phyloP scores from a whole-genome alignment of 2,888 invertebrate species.

The Euplexia lucipara region DNA sequence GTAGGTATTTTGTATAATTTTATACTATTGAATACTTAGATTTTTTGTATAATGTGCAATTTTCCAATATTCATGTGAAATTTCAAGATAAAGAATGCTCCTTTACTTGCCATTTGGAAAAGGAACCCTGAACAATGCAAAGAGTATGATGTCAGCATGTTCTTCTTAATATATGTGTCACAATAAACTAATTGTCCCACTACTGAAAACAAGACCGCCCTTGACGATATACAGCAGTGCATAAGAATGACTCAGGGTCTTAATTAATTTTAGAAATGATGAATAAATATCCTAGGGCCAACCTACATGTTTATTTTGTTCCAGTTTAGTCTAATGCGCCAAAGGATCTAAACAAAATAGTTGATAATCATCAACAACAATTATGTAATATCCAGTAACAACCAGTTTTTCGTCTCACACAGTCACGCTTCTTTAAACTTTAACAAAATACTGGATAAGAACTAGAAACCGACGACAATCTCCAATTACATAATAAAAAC shows the following conservation, averaged over 20 bases:
- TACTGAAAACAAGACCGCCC: conserved; percentile 26
- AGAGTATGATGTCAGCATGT: conserved; percentile 36
- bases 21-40: too few relatives aligned
- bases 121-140: neutral
- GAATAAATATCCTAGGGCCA: conserved; percentile 3
- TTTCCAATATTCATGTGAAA: too few relatives aligned
- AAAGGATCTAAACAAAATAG: neutral
- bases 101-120: too few relatives aligned
- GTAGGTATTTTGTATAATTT: too few relatives aligned
- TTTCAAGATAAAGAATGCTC: too few relatives aligned
- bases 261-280: conserved; percentile 49
- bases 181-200: conserved; percentile 37
- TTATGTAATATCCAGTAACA: too few relatives aligned
- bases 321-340: neutral
- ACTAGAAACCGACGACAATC: neutral
- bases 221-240: conserved; percentile 37
- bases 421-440: too few relatives aligned
- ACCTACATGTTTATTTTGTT: conserved; percentile 6
- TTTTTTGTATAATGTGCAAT: too few relatives aligned
- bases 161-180: conserved; percentile 32
- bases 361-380: neutral
- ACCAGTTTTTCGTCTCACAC: neutral
- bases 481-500: neutral
- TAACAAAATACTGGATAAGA: neutral
- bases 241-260: conserved; percentile 34